These are phyloP conservation scores for Catalaphyllia jardinei DNA, from an alignment of 64 coral and sea anemone species.

Conservation along the genomic window DNA sequence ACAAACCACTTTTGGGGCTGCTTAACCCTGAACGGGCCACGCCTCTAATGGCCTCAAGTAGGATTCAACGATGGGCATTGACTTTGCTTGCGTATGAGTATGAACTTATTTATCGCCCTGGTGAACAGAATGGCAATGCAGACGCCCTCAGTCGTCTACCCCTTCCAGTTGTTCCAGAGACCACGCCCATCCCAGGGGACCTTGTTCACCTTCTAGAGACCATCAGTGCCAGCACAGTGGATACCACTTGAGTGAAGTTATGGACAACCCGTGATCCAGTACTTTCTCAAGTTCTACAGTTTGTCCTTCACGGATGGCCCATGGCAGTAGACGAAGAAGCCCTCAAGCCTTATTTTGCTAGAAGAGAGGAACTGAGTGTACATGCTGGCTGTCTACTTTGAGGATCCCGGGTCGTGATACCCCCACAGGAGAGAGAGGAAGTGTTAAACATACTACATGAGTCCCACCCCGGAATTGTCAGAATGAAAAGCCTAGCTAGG, in stretches of 20 bases:
- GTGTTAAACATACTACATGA: no score
- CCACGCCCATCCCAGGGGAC: not conserved
- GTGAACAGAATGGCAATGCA: slow-evolving; percentile 1
- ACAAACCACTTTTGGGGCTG: slow-evolving; percentile 46
- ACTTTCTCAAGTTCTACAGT: no score
- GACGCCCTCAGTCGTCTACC: not conserved
- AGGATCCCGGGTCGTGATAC: no score
- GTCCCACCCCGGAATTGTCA: no score
- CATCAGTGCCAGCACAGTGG: no score
- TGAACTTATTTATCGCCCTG: slow-evolving; percentile 28
- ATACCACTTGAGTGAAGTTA: not conserved
- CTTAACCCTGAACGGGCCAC: not conserved
- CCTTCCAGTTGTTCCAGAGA: no score
- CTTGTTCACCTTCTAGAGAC: no score
- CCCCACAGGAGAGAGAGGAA: no score
- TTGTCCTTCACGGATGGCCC: not conserved
- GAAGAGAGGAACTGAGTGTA: no score
- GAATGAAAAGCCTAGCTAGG: no score
- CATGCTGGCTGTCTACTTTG: no score
- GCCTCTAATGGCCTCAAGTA: not conserved
- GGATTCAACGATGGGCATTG: slow-evolving; percentile 14
- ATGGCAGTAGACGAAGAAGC: not conserved
- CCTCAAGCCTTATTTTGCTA: no score
- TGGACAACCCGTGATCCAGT: slow-evolving; percentile 11
- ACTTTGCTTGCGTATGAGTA: slow-evolving; percentile 45